Evolutionary conservation across 53 echinoderm and acorn worm genomes (phyloP).

Genomic region (Actinopyga echinites): DNA sequence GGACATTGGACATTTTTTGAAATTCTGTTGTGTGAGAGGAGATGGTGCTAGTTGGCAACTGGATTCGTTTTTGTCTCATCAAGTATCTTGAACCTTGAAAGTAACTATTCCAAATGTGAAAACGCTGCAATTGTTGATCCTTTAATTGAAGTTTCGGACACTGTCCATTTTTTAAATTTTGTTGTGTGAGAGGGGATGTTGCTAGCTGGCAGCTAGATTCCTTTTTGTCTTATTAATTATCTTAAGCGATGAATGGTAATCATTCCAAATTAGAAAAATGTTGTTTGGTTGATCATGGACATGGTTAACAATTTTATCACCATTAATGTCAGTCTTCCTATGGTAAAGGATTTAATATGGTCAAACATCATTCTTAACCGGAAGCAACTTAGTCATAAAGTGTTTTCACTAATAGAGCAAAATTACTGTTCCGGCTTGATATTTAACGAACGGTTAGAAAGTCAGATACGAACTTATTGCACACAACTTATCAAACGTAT

Average conservation of each 20-base stretch:
- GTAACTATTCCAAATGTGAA: background rate
- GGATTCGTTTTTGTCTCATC: background rate
- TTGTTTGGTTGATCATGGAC: background rate
- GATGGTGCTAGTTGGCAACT: slow-evolving; percentile 1
- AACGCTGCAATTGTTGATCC: background rate
- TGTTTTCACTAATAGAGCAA: slow-evolving; percentile 1
- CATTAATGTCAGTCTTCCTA: too few relatives aligned
- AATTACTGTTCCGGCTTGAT: background rate
- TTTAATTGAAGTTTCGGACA: background rate
- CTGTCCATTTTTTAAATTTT: background rate
- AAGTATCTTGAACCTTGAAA: background rate
- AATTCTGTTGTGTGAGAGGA: slow-evolving; percentile 22
- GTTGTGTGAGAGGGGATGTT: slow-evolving; percentile 14
- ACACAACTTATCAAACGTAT: slow-evolving; percentile 1
- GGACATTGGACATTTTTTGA: background rate
- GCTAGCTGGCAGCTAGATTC: slow-evolving; percentile 5
- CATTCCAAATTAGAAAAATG: background rate
- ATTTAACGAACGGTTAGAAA: background rate
- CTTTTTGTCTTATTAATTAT: background rate
- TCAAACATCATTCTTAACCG: too few relatives aligned
- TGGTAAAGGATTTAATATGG: too few relatives aligned
- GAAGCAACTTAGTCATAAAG: too few relatives aligned
- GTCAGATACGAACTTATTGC: background rate
- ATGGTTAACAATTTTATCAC: too few relatives aligned
- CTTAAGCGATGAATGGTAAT: background rate